These are phyloP conservation scores for Reticulitermes lucifugus DNA, from an alignment of 2,888 invertebrate genomes.

Conservation along the genomic window DNA sequence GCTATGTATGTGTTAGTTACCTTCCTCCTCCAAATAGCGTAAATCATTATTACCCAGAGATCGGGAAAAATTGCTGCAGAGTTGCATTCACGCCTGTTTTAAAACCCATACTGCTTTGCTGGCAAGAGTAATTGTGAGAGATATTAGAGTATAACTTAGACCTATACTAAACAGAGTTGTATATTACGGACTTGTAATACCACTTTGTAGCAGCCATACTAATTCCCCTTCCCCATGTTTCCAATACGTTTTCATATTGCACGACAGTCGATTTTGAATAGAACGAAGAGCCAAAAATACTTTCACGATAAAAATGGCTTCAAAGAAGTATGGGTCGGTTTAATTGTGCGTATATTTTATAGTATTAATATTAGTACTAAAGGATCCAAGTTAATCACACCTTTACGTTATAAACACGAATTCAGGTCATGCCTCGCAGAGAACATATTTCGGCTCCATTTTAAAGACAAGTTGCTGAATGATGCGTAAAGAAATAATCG, in stretches of 20 bases:
- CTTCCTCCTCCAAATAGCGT: conserved; percentile 37
- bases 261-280: conserved; percentile 35
- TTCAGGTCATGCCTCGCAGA: too few relatives aligned
- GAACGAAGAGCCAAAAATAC: conserved; percentile 18
- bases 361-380: not conserved
- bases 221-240: not conserved
- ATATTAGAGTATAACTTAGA: conserved; percentile 37
- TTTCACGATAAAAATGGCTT: conserved; percentile 23
- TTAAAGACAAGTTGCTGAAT: too few relatives aligned
- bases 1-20: conserved; percentile 8
- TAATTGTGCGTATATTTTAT: not conserved
- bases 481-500: too few relatives aligned
- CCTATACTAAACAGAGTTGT: conserved; percentile 42
- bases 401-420: too few relatives aligned
- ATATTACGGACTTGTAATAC: conserved; percentile 32
- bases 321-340: not conserved
- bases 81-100: conserved; percentile 37
- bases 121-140: conserved; percentile 42
- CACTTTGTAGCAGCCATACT: not conserved
- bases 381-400: not conserved
- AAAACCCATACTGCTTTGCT: conserved; percentile 39
- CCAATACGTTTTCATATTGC: conserved; percentile 39
- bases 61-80: conserved; percentile 43
- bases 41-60: conserved; percentile 43
- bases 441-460: too few relatives aligned